Evolutionary conservation across 2,888 invertebrate genomes (phyloP).

Genomic region (Tipula helvola): DNA sequence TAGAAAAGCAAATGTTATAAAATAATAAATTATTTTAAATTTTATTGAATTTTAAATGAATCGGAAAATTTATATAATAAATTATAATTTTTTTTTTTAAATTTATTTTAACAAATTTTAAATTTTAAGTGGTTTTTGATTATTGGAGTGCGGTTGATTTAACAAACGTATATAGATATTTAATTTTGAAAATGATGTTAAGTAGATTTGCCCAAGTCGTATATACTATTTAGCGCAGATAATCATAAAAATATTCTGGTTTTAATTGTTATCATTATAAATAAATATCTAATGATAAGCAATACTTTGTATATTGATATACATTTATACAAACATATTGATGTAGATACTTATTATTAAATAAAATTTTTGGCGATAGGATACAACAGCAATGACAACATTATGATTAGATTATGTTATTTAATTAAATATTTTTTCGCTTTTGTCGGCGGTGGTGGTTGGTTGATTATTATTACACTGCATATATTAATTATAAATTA

Average conservation of each 20-base stretch:
- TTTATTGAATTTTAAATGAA: background rate
- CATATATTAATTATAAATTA: background rate
- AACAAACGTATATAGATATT: background rate
- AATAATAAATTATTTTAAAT: background rate
- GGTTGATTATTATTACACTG: background rate
- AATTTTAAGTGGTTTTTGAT: background rate
- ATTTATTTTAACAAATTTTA: background rate
- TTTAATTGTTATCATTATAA: background rate
- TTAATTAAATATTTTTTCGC: background rate
- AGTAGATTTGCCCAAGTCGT: background rate
- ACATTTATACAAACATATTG: too few species aligned
- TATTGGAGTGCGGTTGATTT: background rate
- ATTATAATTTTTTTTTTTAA: background rate
- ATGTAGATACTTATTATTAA: background rate
- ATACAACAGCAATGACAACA: background rate
- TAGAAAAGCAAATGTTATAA: too few species aligned
- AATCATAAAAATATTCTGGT: background rate
- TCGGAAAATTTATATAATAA: background rate
- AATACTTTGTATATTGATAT: too few species aligned
- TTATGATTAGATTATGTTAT: background rate
- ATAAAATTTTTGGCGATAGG: background rate
- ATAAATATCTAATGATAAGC: background rate
- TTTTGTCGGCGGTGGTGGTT: background rate
- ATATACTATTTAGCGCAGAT: background rate
- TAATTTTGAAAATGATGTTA: background rate